Percentiles rank a stretch among this genome's conserved stretches.
These are phyloP conservation scores for Octonoba sinensis DNA, from an alignment of 2,888 invertebrate species.

Conservation along the genomic window DNA sequence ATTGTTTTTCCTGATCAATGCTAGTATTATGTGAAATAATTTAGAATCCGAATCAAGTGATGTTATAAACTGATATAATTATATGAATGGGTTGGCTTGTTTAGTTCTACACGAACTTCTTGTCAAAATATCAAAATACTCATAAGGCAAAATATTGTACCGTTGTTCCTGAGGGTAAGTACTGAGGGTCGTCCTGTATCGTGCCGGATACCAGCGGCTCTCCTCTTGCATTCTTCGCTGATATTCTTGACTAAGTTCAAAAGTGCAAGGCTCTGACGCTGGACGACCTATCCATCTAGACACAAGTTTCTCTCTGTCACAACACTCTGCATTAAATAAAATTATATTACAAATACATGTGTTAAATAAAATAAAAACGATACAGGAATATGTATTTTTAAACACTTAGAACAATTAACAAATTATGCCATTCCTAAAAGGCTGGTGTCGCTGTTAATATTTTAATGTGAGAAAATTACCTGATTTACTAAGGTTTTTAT, in stretches of 20 bases:
- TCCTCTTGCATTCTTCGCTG: conserved; percentile 24
- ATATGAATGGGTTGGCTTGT: no score
- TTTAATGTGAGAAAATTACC: no score
- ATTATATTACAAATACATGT: neutral
- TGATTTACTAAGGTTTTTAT: no score
- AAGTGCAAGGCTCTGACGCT: conserved; percentile 47
- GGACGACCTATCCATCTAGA: conserved; percentile 63
- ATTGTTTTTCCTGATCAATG: no score
- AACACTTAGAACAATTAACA: neutral
- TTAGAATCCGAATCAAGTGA: no score
- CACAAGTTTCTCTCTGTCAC: conserved; percentile 63
- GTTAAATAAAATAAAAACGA: neutral
- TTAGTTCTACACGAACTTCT: no score
- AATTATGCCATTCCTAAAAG: neutral
- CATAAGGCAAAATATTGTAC: no score
- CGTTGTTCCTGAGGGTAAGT: conserved; percentile 45
- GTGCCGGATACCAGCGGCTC: conserved; percentile 46
- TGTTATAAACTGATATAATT: no score
- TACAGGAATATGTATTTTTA: no score
- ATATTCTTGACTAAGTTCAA: conserved; percentile 35
- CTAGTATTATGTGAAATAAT: no score
- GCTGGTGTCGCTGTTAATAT: neutral
- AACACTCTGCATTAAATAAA: conserved; percentile 43
- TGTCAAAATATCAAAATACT: no score
- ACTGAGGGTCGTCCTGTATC: conserved; percentile 40